Evolutionary conservation across 1,140 invertebrate genomes (phyloP), one percentile per base, ranked within the genome.

Genomic region (Daktulosphaira vitifoliae): DNA sequence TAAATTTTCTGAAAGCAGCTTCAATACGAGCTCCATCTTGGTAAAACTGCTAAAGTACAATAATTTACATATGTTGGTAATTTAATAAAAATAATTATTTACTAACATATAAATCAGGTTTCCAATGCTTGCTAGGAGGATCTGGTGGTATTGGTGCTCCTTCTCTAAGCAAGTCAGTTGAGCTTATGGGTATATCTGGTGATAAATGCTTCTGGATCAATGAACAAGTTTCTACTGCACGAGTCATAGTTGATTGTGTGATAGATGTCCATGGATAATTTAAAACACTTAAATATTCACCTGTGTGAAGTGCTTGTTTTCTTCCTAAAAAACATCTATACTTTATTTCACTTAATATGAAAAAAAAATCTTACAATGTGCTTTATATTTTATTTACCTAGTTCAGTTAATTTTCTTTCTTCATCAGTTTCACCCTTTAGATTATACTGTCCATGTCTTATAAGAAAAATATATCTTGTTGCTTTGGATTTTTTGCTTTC

Each of bases 1-100:
- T 90, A 77, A 96, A 94, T 70, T 88, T 86, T 50, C 94, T 78
- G 76, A 98, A 99, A 6, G 88, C 96, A 5, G 93, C 91, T 78
- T 99, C 96, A 70, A 99, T 99, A 68, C 96, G 79, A 0, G 92
- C 85, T n/a, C 94, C 90, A 76, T 99, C 95, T 74, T 87, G 82
- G 75, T 83, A 91, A 78, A 93, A 96, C 90, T 97, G 83, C 85
- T 90, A 79, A 74, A 78, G 71, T 51, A 23, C 25, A 51, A 9
- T 22, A 22, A 7, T 4, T 6, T 51, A 22, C 3, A 22, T 23
- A 51, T 25, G 3, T 16, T 6, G 3, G 9, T 5, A 25, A 5
- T 18, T 15, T 8, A 46, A 8, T 33, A 44, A 48, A 29, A 44
- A n/a, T 18, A 23, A 29, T 23, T 3, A 39, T 7, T 9, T 23